Conservation (phyloP, 2,113 vertebrate species). For the Larimichthys polyactis region DNA sequence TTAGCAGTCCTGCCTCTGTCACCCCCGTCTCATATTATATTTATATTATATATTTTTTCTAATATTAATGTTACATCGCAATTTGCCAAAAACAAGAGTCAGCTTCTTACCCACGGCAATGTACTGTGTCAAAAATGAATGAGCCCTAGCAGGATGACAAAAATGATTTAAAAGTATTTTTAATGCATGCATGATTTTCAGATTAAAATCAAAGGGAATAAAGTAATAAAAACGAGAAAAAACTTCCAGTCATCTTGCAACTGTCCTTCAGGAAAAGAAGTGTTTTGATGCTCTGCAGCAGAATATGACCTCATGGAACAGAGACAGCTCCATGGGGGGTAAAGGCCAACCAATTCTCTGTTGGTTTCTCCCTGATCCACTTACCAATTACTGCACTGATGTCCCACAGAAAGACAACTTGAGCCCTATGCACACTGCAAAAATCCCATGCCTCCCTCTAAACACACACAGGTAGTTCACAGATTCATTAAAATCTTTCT, state of each 20-base stretch:
- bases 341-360: conserved; percentile 28
- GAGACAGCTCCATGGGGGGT: neutral
- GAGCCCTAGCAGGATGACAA: neutral
- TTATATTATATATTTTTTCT: neutral
- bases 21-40: too few species aligned
- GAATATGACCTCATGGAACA: conserved; percentile 26
- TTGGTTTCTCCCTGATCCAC: neutral
- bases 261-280: neutral
- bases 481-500: conserved; percentile 57
- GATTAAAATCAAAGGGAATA: neutral
- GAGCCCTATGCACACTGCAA: conserved; percentile 26
- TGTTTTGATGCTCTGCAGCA: conserved; percentile 2
- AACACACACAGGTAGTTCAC: conserved; percentile 36
- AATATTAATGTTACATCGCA: neutral
- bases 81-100: neutral
- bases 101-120: neutral
- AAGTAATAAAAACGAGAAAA: neutral
- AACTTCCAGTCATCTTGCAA: neutral
- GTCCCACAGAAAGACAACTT: conserved; percentile 47
- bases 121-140: neutral
- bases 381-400: conserved; percentile 56
- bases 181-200: neutral
- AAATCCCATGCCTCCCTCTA: conserved; percentile 4
- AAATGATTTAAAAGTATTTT: neutral
- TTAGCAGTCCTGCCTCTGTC: too few species aligned